phyloP scores from a whole-genome alignment of 2,113 vertebrate genomes.

The Xerus inauris region DNA sequence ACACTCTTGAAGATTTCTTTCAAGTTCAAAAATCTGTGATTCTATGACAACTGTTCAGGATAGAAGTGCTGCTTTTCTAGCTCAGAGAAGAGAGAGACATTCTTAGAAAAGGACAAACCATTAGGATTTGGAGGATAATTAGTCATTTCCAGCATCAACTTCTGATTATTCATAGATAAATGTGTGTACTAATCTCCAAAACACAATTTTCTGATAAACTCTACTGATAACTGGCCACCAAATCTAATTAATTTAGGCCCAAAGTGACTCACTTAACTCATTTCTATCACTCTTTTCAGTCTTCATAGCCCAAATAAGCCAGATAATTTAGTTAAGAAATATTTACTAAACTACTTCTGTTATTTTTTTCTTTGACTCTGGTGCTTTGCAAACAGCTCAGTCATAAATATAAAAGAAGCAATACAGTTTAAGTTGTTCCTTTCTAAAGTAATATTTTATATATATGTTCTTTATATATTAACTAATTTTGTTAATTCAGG shows the following conservation, averaged over 20 bases:
- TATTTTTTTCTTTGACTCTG: conserved; percentile 11
- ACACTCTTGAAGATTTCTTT: background rate
- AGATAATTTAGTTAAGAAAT: conserved; percentile 21
- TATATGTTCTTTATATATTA: background rate
- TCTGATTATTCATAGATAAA: background rate
- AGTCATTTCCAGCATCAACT: background rate
- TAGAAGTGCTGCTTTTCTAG: background rate
- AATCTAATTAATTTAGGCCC: conserved; percentile 18
- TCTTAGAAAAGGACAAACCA: background rate
- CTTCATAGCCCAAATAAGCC: background rate
- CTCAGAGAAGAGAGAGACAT: background rate
- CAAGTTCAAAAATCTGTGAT: conserved; percentile 32
- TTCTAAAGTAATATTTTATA: background rate
- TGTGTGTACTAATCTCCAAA: background rate
- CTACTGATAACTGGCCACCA: background rate
- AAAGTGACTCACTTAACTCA: background rate
- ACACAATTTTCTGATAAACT: conserved; percentile 17
- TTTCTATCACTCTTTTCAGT: background rate
- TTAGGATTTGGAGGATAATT: background rate
- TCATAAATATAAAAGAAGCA: conserved; percentile 14
- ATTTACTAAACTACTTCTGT: background rate
- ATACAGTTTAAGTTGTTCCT: conserved; percentile 35
- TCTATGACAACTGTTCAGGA: background rate
- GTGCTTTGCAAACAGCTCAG: background rate
- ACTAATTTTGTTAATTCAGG: background rate